Percentiles rank a stretch among this genome's conserved stretches.
Evolutionary conservation across 1,140 invertebrate genomes (phyloP).

Genomic region (Druon quercuslanigerum): DNA sequence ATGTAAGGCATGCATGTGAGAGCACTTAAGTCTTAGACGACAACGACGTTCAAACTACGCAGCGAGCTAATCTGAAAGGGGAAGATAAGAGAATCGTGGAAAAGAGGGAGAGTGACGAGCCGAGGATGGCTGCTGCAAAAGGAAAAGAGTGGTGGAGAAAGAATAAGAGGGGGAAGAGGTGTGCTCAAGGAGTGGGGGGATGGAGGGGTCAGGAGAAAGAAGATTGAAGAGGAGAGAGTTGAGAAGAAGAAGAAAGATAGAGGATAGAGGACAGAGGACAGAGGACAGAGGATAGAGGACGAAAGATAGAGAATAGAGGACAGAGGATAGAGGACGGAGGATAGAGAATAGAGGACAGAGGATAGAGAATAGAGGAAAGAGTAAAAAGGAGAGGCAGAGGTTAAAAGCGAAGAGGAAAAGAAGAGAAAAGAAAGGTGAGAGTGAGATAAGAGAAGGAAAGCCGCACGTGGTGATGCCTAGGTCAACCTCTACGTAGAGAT

Average conservation of each 20-base stretch:
- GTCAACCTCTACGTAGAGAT: neutral
- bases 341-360: neutral
- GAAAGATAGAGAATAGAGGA: neutral
- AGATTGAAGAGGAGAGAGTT: neutral
- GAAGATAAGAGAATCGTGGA: constrained; percentile 15
- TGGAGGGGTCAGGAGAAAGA: neutral
- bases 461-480: neutral
- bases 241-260: neutral
- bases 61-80: constrained; percentile 14
- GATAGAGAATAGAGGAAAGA: constrained; percentile 43
- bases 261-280: neutral
- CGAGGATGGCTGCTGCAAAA: constrained; percentile 2
- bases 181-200: neutral
- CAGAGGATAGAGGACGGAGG: neutral
- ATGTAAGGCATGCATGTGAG: neutral
- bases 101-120: constrained; percentile 17
- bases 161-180: neutral
- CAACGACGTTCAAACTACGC: constrained; percentile 27
- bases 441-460: neutral
- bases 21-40: neutral
- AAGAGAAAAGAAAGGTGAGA: neutral
- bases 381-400: constrained; percentile 10
- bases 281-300: neutral
- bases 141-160: constrained; percentile 6
- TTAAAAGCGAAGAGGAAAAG: constrained; percentile 13